A percentile compares a stretch with the other conserved stretches of the same genome.
Evolutionary conservation across 37 sponge, comb jelly and placozoan species (phyloP).

Genomic region (Dysidea cf. avara): DNA sequence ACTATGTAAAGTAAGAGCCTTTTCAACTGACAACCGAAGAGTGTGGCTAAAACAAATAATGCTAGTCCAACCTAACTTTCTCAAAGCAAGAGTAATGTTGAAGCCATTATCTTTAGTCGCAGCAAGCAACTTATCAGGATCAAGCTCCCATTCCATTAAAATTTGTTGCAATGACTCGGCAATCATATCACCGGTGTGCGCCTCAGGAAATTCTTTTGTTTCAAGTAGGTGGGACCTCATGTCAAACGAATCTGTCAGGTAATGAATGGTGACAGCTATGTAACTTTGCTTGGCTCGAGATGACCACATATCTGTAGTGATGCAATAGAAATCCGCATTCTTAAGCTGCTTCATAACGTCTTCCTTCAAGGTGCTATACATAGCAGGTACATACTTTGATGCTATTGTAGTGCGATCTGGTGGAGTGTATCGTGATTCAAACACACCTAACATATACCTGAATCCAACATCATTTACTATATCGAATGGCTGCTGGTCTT

Average conservation of each 20-base stretch:
- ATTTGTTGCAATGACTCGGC: slow-evolving; percentile 19
- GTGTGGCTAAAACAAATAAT: slow-evolving; percentile 22
- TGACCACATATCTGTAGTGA: slow-evolving; percentile 54
- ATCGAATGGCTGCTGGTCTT: slow-evolving; percentile 10
- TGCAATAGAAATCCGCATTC: no score
- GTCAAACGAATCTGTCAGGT: neutral
- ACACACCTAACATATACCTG: slow-evolving; percentile 12
- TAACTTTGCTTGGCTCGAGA: slow-evolving; percentile 36
- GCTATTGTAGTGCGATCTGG: slow-evolving; percentile 22
- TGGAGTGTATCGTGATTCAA: slow-evolving; percentile 31
- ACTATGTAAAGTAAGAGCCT: neutral
- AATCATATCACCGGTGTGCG: slow-evolving; percentile 26
- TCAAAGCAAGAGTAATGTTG: neutral
- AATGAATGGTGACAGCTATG: slow-evolving; percentile 34
- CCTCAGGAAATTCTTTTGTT: slow-evolving; percentile 30
- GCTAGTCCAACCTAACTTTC: neutral
- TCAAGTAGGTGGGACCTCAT: slow-evolving; percentile 18
- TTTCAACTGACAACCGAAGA: slow-evolving; percentile 14
- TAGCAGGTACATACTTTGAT: slow-evolving; percentile 5
- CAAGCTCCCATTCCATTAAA: slow-evolving; percentile 6
- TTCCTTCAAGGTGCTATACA: slow-evolving; percentile 15
- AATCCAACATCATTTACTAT: slow-evolving; percentile 32
- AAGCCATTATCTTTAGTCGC: slow-evolving; percentile 21
- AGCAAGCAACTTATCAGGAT: neutral
- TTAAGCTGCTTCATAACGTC: neutral